phyloP scores from a whole-genome alignment of 2,888 invertebrate genomes.

The Acronicta psi region DNA sequence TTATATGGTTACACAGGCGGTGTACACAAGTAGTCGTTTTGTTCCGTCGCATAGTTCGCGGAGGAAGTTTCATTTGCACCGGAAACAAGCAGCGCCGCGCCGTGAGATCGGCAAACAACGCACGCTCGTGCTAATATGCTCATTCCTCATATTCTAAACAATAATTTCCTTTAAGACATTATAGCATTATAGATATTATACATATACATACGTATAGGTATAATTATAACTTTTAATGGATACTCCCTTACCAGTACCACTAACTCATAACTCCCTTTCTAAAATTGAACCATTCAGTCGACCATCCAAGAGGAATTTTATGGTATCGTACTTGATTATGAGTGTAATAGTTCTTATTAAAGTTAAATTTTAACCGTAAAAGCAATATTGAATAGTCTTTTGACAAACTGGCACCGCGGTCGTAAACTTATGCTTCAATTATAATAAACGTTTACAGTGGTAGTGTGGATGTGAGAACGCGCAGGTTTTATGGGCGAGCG shows the following conservation, averaged over 20 bases:
- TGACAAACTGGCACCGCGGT: conserved; percentile 77
- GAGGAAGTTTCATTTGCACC: conserved; percentile 66
- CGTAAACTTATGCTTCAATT: conserved; percentile 85
- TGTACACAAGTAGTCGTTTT: conserved; percentile 45
- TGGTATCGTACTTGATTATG: conserved; percentile 26
- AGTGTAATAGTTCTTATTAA: conserved; percentile 50
- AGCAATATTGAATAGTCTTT: conserved; percentile 72
- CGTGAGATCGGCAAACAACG: conserved; percentile 83
- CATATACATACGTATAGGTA: conserved; percentile 42
- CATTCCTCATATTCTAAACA: conserved; percentile 69
- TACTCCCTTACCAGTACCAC: conserved; percentile 3
- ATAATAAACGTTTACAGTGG: conserved; percentile 83
- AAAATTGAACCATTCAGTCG: conserved; percentile 19
- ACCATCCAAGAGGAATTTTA: conserved; percentile 27
- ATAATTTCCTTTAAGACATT: conserved; percentile 62
- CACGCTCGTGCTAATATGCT: conserved; percentile 68
- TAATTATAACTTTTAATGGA: conserved; percentile 30
- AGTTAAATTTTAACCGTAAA: conserved; percentile 53
- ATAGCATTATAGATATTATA: conserved; percentile 39
- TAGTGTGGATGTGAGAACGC: conserved; percentile 80
- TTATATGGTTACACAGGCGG: conserved; percentile 5
- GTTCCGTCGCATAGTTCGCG: conserved; percentile 59
- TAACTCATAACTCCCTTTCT: conserved; percentile 22
- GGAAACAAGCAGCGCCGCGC: conserved; percentile 68
- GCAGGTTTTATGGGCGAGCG: conserved; percentile 77